Percentiles rank a stretch among this genome's conserved stretches.
These are phyloP conservation scores for Indicator indicator DNA, from an alignment of 2,113 vertebrate genomes.

Conservation along the genomic window DNA sequence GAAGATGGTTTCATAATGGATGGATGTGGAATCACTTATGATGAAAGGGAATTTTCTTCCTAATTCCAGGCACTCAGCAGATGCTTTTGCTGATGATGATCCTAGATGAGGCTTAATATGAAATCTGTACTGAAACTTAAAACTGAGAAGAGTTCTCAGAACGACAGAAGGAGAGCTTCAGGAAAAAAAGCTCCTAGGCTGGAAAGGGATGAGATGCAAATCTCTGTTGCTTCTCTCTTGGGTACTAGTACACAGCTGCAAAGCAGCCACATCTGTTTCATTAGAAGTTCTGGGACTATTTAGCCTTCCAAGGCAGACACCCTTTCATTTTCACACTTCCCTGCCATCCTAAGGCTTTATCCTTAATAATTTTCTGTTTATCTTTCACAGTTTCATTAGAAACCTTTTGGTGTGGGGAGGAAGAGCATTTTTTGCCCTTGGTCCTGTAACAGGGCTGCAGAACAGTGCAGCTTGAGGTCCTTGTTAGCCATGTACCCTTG, in stretches of 20 bases:
- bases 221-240: background rate
- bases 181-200: background rate
- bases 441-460: background rate
- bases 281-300: background rate
- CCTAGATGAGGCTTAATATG: background rate
- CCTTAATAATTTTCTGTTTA: conserved; percentile 1
- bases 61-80: background rate
- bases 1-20: background rate
- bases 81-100: background rate
- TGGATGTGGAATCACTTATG: background rate
- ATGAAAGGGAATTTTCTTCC: conserved; percentile 21
- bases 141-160: background rate
- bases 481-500: rapidly evolving
- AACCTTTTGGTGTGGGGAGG: background rate
- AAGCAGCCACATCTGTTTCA: background rate
- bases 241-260: background rate
- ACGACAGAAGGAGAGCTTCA: background rate
- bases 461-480: background rate
- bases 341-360: background rate
- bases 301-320: background rate
- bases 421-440: background rate
- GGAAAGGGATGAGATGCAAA: background rate
- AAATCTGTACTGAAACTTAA: background rate
- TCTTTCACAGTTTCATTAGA: background rate
- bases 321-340: background rate